Evolutionary conservation across 2,113 vertebrate genomes (phyloP), one percentile per base, ranked within the genome.

Genomic region (Redunca redunca): DNA sequence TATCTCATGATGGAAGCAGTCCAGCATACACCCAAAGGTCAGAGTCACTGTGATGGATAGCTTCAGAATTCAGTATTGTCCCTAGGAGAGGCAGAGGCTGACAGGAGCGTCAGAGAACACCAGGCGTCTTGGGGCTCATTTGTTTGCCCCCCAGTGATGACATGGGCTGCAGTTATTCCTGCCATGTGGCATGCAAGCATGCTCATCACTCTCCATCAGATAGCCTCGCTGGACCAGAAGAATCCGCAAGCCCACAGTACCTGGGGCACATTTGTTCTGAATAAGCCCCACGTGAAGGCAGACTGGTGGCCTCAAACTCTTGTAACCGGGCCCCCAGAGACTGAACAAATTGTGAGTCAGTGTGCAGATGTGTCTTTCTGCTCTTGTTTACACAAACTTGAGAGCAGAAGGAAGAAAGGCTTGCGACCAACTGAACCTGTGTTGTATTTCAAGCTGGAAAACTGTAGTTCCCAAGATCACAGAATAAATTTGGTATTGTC

Each of bases 1-100:
- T 53, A 26, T 36, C 53, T 94, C 83, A 77, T 52, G 97, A 96
- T 97, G 95, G 94, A 97, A 98, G 98, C 94, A 88, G 97, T 93
- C 64, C 67, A 96, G 93, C 53, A 48, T 81, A 89, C 67, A 97
- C 93, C 82, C 90, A 97, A 96, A 98, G 98, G 98, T 98, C 98
- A 98, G 93, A 93, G 84, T 91, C 91, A 33, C 78, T 86, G 55
- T 96, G 97, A 93, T 88, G 93, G 97, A 97, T 97, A 85, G 77
- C 97, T 86, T 97, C 83, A 88, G 94, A 93, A 90, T 78, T 92
- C 96, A 90, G 95, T 92, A 78, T 90, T 55, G 71, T 97, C 80
- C 95, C 97, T 95, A 94, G 88, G 97, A 98, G 97, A 19, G 96
- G 84, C 50, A 95, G 96, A 64, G 88, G 94, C 96, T 97, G 97